phyloP scores from a whole-genome alignment of 2,888 invertebrate genomes.

The Dioctria linearis region DNA sequence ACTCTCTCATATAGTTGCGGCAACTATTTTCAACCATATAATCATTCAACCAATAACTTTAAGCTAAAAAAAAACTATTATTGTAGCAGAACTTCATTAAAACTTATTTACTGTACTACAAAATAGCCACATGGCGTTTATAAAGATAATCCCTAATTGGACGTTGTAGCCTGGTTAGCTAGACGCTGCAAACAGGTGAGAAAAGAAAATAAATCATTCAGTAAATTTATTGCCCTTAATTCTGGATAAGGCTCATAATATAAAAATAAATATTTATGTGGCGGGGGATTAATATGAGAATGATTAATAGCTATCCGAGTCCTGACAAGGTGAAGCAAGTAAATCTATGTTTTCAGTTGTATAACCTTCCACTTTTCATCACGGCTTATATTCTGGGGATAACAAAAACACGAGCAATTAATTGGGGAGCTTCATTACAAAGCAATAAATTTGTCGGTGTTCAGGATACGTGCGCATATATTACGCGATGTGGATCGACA shows the following conservation, averaged over 20 bases:
- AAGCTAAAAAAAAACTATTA: too few relatives aligned
- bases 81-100: too few relatives aligned
- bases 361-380: not conserved
- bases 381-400: not conserved
- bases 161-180: too few relatives aligned
- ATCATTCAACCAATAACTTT: too few relatives aligned
- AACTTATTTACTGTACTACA: too few relatives aligned
- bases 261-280: constrained; percentile 44
- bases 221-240: constrained; percentile 38
- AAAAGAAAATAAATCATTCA: constrained; percentile 24
- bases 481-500: too few relatives aligned
- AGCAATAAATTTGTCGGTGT: not conserved
- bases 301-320: constrained; percentile 30
- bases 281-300: constrained; percentile 31
- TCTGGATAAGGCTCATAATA: constrained; percentile 10
- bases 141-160: too few relatives aligned
- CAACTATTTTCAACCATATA: too few relatives aligned
- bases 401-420: constrained; percentile 4
- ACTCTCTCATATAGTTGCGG: too few relatives aligned
- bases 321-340: constrained; percentile 27
- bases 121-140: too few relatives aligned
- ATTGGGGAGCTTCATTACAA: constrained; percentile 27
- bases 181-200: constrained; percentile 7
- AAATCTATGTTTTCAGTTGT: constrained; percentile 23
- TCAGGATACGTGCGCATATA: too few relatives aligned